Conservation (phyloP, 2,888 invertebrate genomes). For the Dynastes tityus region DNA sequence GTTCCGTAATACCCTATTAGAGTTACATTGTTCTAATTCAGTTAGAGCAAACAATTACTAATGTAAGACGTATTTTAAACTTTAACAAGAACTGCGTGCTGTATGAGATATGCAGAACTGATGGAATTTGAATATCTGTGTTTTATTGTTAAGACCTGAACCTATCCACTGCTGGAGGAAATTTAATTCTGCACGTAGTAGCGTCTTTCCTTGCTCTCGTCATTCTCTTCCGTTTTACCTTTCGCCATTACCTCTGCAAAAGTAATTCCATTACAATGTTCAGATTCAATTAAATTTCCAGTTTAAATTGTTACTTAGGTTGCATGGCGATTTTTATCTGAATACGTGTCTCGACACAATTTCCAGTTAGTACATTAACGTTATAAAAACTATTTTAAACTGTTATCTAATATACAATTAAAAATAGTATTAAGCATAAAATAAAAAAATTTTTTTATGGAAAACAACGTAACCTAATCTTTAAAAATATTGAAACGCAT, state of each 20-base stretch:
- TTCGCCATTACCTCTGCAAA: constrained; percentile 17
- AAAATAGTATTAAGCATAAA: too few species aligned
- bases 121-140: constrained; percentile 20
- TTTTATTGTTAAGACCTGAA: constrained; percentile 23
- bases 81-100: constrained; percentile 2
- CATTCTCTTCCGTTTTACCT: constrained; percentile 28
- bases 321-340: neutral
- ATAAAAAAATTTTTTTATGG: too few species aligned
- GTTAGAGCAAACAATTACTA: constrained; percentile 20
- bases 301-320: constrained; percentile 19
- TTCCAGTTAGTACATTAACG: neutral
- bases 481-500: too few species aligned
- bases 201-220: constrained; percentile 4
- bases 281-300: constrained; percentile 27
- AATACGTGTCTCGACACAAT: neutral
- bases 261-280: constrained; percentile 16
- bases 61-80: constrained; percentile 9
- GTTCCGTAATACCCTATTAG: too few species aligned
- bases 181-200: constrained; percentile 30
- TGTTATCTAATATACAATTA: too few species aligned
- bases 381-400: too few species aligned
- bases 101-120: neutral
- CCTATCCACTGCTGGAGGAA: neutral
- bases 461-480: too few species aligned
- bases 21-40: constrained; percentile 7